Evolutionary conservation across 2,797 vertebrate genomes (phyloP), one percentile per base, ranked within the genome.

Genomic region (Caiman crocodilus): DNA sequence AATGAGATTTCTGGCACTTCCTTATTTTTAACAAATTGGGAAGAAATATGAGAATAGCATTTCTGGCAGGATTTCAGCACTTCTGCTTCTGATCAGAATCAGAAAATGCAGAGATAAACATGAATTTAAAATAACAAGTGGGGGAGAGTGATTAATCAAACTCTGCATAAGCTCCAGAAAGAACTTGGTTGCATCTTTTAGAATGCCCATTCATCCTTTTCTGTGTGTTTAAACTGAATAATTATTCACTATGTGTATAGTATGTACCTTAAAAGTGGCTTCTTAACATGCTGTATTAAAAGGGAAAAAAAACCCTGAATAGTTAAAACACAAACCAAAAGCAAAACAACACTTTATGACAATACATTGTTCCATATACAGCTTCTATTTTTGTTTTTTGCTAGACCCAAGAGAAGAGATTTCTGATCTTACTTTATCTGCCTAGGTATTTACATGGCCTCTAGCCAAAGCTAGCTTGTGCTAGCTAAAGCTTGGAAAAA

Each of bases 11-110:
- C 58, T 12, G 4, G 5, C 58, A 91, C 88, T 92, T 88, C 81
- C 81, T 87, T 80, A 75, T 84, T 82, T 84, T 1, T 5, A 73
- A 60, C 21, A 84, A 82, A 21, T 30, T 5, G 21, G 4, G 8
- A 3, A 26, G 25, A 85, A 89, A 1, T 84, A 57, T 91, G 69
- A 75, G 11, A 4, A 0, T 69, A 89, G 84, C 16, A 73, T 30
- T 88, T 88, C 58, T 85, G 88, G 79, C 59, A 76, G 6, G 0
- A 1, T 6, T 30, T 80, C 58, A 30, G 15, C 77, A 89, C 58
- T 94, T 94, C 89, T 87, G 67, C 64, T 94, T 94, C 79, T 80
- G 21, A 76, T 59, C 58, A 87, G 76, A 74, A 61, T 2, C 9
- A 78, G 56, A 87, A 90, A 85, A 74, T 1, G 0, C 58, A 74